Conservation (phyloP, 2,113 vertebrate genomes). For the Burhinus oedicnemus region DNA sequence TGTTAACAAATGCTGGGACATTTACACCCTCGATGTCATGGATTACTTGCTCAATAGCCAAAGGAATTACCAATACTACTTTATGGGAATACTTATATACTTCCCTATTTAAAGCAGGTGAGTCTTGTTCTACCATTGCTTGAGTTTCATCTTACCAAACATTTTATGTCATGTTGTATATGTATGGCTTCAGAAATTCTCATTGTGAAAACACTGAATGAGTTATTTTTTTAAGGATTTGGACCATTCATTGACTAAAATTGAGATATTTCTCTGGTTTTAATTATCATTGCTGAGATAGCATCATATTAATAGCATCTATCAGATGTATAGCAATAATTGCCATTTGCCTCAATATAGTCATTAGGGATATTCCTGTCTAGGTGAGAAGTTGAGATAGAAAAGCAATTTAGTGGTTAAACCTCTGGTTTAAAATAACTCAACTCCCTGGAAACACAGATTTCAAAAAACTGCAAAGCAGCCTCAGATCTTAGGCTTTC, state of each 20-base stretch:
- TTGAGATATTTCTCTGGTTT: neutral
- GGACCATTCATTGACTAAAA: neutral
- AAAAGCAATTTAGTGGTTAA: constrained; percentile 14
- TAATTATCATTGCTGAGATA: neutral
- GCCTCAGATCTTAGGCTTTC: constrained; percentile 1
- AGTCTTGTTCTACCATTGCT: neutral
- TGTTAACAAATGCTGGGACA: neutral
- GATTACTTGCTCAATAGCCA: neutral
- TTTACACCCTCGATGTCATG: neutral
- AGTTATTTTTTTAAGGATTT: neutral
- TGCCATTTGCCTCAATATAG: neutral
- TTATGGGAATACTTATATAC: neutral
- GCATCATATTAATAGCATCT: neutral
- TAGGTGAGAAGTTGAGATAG: neutral
- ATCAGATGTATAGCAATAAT: neutral
- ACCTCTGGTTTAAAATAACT: constrained; percentile 25
- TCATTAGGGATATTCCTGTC: neutral
- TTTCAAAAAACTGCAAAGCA: constrained; percentile 34
- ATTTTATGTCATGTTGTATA: neutral
- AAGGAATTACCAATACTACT: neutral
- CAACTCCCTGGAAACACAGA: neutral
- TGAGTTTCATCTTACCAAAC: neutral
- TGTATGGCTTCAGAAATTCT: neutral
- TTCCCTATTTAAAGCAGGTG: neutral
- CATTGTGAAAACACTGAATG: neutral